These are phyloP conservation scores for Heliconius ethilla DNA, from an alignment of 2,888 invertebrate genomes.

Conservation along the genomic window DNA sequence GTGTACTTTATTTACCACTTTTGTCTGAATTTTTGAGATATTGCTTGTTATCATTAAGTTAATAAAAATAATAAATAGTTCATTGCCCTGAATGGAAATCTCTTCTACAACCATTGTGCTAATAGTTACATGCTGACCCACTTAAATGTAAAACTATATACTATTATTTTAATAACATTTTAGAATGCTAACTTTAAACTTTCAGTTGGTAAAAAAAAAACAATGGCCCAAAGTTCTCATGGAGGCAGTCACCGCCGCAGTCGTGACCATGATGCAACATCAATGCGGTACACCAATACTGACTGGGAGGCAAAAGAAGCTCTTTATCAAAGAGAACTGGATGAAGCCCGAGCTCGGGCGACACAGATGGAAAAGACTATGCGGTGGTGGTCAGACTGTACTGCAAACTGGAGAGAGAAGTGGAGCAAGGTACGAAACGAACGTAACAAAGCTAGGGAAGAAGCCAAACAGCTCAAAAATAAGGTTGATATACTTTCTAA, in stretches of 20 bases:
- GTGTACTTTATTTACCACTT: too few species aligned
- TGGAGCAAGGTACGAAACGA: constrained; percentile 97
- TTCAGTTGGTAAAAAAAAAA: constrained; percentile 52
- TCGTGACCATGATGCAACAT: constrained; percentile 84
- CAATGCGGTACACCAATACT: constrained; percentile 85
- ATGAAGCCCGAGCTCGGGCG: constrained; percentile 95
- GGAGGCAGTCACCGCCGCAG: constrained; percentile 84
- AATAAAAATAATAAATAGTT: too few species aligned
- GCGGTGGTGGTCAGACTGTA: constrained; percentile 99
- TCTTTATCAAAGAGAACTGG: constrained; percentile 88
- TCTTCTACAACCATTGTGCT: too few species aligned
- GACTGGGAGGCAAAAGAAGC: constrained; percentile 92
- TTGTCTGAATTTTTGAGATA: too few species aligned
- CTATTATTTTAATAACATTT: background rate
- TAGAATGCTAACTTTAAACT: background rate
- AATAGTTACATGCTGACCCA: too few species aligned
- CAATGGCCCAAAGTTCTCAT: constrained; percentile 85
- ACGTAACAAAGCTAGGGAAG: constrained; percentile 95
- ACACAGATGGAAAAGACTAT: constrained; percentile 99
- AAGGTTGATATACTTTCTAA: constrained; percentile 91
- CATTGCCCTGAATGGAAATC: too few species aligned
- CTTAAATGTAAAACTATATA: too few species aligned
- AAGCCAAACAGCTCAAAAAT: constrained; percentile 89
- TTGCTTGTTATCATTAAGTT: too few species aligned
- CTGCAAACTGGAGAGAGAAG: constrained; percentile 98